phyloP scores from a whole-genome alignment of 2,888 invertebrate species.

The Proisotoma minuta region DNA sequence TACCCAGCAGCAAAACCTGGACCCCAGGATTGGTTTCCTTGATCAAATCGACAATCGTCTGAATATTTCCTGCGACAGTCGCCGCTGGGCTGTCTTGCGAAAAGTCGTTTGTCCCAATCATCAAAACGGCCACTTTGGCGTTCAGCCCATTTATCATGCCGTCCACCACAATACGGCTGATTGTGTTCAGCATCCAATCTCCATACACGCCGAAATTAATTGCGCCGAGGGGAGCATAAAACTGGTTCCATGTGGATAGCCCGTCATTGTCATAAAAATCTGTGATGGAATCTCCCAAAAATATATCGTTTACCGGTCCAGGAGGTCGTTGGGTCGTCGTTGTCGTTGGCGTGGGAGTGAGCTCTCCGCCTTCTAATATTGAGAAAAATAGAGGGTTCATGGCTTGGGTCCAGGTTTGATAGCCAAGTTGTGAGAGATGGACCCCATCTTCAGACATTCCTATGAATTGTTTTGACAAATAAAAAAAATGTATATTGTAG shows the following conservation, averaged over 20 bases:
- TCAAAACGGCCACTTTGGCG: constrained; percentile 20
- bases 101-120: constrained; percentile 30
- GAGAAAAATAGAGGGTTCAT: too few relatives aligned
- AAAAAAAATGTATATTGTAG: too few relatives aligned
- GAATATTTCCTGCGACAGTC: constrained; percentile 26
- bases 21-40: constrained; percentile 31
- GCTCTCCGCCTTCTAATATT: too few relatives aligned
- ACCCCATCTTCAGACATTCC: too few relatives aligned
- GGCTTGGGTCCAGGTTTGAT: too few relatives aligned
- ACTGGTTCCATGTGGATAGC: constrained; percentile 19
- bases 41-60: constrained; percentile 24
- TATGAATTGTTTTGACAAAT: too few relatives aligned
- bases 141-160: constrained; percentile 24
- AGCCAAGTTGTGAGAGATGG: too few relatives aligned
- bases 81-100: constrained; percentile 20
- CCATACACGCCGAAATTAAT: constrained; percentile 22
- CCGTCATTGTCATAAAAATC: constrained; percentile 23
- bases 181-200: constrained; percentile 28
- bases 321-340: too few relatives aligned
- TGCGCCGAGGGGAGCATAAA: constrained; percentile 27
- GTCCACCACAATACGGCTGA: constrained; percentile 29
- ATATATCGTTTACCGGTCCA: too few relatives aligned
- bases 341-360: too few relatives aligned
- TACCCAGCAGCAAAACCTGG: constrained; percentile 29
- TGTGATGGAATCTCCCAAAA: constrained; percentile 26